Evolutionary conservation across 2,888 invertebrate genomes (phyloP), one percentile per base, ranked within the genome.

Genomic region (Eilema griseolum): DNA sequence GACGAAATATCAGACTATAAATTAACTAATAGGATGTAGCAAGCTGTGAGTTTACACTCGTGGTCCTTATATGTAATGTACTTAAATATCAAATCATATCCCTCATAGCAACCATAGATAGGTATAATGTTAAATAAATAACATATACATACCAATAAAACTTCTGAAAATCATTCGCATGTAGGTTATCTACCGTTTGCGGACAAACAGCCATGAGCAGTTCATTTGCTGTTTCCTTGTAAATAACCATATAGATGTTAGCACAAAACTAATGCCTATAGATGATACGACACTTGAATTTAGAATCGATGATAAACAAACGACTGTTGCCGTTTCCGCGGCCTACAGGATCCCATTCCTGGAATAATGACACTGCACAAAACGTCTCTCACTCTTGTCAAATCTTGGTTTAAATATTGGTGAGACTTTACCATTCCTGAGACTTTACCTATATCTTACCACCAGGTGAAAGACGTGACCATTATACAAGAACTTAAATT

Each of bases 141-240:
- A 52, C 52, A 46, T 16, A 20, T n/a, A n/a, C n/a, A 3, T 41
- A 41, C 4, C n/a, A n/a, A 10, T n/a, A n/a, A 24, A 26, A 24
- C 20, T 23, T 4, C 52, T 52, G 60, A 69, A 65, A 61, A 56
- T 56, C 56, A 65, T 37, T 20, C 41, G 26, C 65, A 52, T 26
- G 33, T 56, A 59, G 52, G 52, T 46, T 41, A 46, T 20, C 20
- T 24, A 23, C 28, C 20, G 31, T 69, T n/a, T 28, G 61, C 61
- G 60, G 60, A 56, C 37, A 71, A 60, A 33, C n/a, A 26, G 8
- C 63, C n/a, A 11, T 52, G 67, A 71, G 23, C 28, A 26, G 24
- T 67, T 64, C 37, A 61, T 37, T 31, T 31, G 46, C n/a, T 37
- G 28, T 46, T 72, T 68, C 59, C 62, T 66, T 62, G 14, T 65